Evolutionary conservation across 2,888 invertebrate species (phyloP), one percentile per base, ranked within the genome.

Genomic region (Andrena praecox): DNA sequence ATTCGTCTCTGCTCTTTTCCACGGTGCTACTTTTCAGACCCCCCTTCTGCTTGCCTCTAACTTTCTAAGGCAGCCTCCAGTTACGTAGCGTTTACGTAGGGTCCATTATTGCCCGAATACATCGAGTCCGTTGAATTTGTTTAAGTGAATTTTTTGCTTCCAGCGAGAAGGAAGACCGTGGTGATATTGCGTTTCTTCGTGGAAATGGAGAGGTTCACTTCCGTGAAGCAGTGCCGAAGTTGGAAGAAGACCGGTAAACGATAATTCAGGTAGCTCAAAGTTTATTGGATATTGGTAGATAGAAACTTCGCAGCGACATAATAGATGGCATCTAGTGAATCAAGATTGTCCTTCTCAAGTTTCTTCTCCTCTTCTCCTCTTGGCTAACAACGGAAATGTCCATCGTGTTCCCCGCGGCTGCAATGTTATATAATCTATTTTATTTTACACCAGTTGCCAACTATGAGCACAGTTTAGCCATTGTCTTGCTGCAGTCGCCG

Each of bases 1-100:
- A 83, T 85, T 89, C 74, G 69, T 85, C 85, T 77, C 72, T 76
- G 59, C 79, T 69, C 77, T 77, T 86, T 77, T 83, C 82, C 59
- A 64, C 56, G 42, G 31, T 56, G 68, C 74, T 77, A 68, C 64
- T 82, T 77, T 73, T 60, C 77, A 33, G 6, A 35, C 48, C 7
- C 56, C 35, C 24, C 27, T 60, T 52, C 66, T 16, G 62, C 63
- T n/a, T 20, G 12, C 24, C 56, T 67, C 31, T 68, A 71, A 71
- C 71, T 69, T 80, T 59, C 66, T 35, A 60, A 54, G 42, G 29
- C 48, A 56, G 54, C 6, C 63, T 6, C 8, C 63, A 48, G 42
- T 60, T 70, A 59, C 79, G 70, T 42, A 27, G 64, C 50, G 12
- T 64, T 35, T 33, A n/a, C 67, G 54, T 10, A 31, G 62, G 68